Conservation (phyloP, 2,888 invertebrate species). For the Schizaphis graminum region DNA sequence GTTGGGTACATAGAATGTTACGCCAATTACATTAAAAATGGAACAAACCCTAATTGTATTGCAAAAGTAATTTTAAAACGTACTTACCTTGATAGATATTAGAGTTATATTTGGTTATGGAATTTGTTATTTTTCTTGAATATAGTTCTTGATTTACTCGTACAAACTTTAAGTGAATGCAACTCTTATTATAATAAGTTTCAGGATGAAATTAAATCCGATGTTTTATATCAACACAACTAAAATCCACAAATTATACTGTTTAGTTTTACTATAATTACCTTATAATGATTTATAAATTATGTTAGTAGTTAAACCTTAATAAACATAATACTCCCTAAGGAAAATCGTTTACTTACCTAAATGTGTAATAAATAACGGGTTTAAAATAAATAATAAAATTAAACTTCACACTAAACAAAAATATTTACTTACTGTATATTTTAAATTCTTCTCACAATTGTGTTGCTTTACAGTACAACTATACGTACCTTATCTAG, state of each 20-base stretch:
- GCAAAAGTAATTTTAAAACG: background rate
- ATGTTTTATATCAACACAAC: background rate
- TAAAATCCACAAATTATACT: background rate
- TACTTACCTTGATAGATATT: background rate
- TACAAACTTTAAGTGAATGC: background rate
- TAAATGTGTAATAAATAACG: constrained; percentile 10
- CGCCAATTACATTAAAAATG: background rate
- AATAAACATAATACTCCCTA: background rate
- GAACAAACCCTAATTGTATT: background rate
- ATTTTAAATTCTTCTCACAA: background rate
- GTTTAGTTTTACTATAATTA: background rate
- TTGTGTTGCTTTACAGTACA: background rate
- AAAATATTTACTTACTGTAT: background rate
- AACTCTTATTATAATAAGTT: background rate
- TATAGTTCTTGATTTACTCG: background rate
- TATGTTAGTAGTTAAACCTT: background rate
- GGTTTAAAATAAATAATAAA: background rate
- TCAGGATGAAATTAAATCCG: background rate
- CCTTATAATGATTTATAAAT: background rate
- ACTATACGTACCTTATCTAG: background rate
- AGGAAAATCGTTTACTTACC: background rate
- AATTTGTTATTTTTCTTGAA: background rate
- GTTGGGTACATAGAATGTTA: background rate
- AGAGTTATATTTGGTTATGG: background rate
- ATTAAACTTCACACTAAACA: background rate